Evolutionary conservation across 2,113 vertebrate genomes (phyloP), one percentile per base, ranked within the genome.

Genomic region (Vulpes ferrilata): DNA sequence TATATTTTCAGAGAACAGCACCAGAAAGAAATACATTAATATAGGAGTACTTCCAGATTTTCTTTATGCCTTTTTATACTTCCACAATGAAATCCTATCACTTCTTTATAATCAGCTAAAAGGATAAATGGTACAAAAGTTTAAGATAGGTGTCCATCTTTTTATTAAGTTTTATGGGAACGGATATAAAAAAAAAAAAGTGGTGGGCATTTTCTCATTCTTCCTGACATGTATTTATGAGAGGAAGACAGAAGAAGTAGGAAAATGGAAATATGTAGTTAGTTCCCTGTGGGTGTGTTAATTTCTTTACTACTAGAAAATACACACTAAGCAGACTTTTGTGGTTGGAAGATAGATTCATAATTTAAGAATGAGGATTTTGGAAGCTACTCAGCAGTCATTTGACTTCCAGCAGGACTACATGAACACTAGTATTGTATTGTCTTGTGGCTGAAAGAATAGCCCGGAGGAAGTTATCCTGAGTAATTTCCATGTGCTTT

Each of bases 301-400:
- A 82, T 95, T 88, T 94, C 96, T 94, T 88, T 93, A 93, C 82
- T 78, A 79, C 89, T 82, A 79, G n/a, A 97, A 95, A 91, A 69
- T 17, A 95, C 30, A 87, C 32, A 76, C 80, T 91, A 84, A 95
- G 38, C 51, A 81, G 69, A 30, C 43, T 93, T 96, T 84, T 97
- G 92, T 67, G 86, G 86, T 95, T 97, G 88, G 76, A 92, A 96
- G 92, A 96, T 30, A 96, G 71, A 88, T 73, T 85, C 65, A 84
- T 97, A 97, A 88, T 97, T 96, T 97, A 95, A 53, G 76, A 82
- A 95, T 73, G 95, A 90, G 69, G 55, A 90, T 81, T 48, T n/a
- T 95, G 96, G 81, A 97, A 97, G 48, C 82, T 86, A 53, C 79
- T 96, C 95, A 97, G 90, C 84, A 96, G 53, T 80, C 90, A 92